Evolutionary conservation across 2,113 vertebrate species (phyloP).

Genomic region (Manacus vitellinus): DNA sequence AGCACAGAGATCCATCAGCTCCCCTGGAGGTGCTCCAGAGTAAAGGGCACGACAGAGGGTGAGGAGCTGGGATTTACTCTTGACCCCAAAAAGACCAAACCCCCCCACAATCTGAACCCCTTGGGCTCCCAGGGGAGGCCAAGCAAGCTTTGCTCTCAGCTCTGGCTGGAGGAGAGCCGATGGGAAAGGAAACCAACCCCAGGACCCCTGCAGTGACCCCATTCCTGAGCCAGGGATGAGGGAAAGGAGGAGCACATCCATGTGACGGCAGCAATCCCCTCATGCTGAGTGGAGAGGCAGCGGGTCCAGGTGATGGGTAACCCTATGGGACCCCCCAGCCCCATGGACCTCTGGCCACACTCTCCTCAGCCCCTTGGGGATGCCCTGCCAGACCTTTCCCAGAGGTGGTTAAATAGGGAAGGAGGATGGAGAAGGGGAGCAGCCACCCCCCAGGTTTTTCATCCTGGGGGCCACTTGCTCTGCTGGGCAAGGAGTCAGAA

Average conservation of each 20-base stretch:
- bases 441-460: not conserved
- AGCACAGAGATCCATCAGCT: not conserved
- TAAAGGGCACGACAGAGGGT: rapidly evolving
- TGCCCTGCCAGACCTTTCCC: not conserved
- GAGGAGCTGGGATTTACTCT: not conserved
- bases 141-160: rapidly evolving
- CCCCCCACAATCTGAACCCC: not conserved
- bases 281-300: not conserved
- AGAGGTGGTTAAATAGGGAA: not conserved
- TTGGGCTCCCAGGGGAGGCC: not conserved
- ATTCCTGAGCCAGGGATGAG: not conserved
- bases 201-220: not conserved
- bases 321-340: not conserved
- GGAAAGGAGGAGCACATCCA: not conserved
- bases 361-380: not conserved
- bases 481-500: not conserved
- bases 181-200: not conserved
- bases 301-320: not conserved
- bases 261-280: not conserved
- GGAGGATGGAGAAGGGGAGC: rapidly evolving
- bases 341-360: rapidly evolving
- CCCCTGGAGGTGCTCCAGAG: not conserved
- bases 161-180: not conserved
- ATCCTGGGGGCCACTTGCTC: not conserved
- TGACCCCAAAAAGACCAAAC: not conserved